A percentile compares a stretch with the other conserved stretches of the same genome.
Evolutionary conservation across 2,797 vertebrate genomes (phyloP).

Genomic region (Diplodus puntazzo): DNA sequence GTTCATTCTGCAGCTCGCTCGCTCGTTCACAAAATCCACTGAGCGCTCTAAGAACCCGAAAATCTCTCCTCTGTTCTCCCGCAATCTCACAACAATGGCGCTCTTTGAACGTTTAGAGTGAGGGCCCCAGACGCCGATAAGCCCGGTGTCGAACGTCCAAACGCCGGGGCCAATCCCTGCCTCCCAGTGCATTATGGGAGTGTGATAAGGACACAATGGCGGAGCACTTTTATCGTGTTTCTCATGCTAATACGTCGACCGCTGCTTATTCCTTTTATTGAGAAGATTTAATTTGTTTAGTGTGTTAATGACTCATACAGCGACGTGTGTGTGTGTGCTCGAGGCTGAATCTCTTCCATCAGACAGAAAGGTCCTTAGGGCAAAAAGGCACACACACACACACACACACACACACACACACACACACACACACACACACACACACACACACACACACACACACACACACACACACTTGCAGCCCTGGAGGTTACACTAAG

Average conservation of each 20-base stretch:
- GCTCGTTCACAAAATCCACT: conserved; percentile 43
- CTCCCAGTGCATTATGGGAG: conserved; percentile 72
- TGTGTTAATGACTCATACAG: conserved; percentile 61
- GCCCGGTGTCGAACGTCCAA: conserved; percentile 53
- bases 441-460: conserved; percentile 4
- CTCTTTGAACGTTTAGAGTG: conserved; percentile 54
- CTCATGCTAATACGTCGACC: conserved; percentile 67
- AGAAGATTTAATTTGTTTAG: conserved; percentile 66
- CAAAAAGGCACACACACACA: neutral
- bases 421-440: neutral
- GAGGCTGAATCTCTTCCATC: conserved; percentile 55
- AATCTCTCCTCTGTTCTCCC: conserved; percentile 66
- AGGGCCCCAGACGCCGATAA: conserved; percentile 68
- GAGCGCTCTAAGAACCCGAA: conserved; percentile 36
- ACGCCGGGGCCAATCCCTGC: conserved; percentile 56
- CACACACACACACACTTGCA: too few species aligned
- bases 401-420: conserved; percentile 4
- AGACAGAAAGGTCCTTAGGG: conserved; percentile 39
- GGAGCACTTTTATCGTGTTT: conserved; percentile 65
- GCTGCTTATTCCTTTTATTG: conserved; percentile 56
- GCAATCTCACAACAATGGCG: conserved; percentile 74
- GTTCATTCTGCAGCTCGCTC: conserved; percentile 15
- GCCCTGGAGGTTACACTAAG: conserved; percentile 7
- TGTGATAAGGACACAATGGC: conserved; percentile 74
- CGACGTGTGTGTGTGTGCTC: conserved; percentile 18